Percentiles rank a stretch among this genome's conserved stretches.
Evolutionary conservation across 2,113 vertebrate genomes (phyloP).

Genomic region (Naja naja): DNA sequence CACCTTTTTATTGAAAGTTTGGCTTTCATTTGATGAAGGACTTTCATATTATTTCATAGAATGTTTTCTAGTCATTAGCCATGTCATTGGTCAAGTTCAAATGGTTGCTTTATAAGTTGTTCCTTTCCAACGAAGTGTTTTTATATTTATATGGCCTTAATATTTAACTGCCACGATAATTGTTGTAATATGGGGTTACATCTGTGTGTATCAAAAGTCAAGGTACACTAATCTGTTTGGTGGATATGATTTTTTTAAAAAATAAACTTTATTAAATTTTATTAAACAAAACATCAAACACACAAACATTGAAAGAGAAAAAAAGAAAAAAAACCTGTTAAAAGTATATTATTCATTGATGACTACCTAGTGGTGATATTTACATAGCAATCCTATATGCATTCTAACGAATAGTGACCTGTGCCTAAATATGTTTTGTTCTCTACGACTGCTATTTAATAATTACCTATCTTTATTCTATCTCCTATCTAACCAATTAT

Average conservation of each 20-base stretch:
- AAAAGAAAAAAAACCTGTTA: no score
- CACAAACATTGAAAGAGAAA: no score
- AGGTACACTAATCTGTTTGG: background rate
- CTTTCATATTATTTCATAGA: background rate
- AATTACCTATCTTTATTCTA: no score
- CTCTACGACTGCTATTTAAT: no score
- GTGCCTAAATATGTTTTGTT: no score
- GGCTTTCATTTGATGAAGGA: background rate
- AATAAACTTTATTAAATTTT: no score
- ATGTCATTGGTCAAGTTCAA: background rate
- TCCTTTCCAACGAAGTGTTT: background rate
- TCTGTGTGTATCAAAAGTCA: background rate
- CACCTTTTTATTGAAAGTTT: background rate
- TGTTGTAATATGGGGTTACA: background rate
- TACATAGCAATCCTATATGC: no score
- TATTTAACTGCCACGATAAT: background rate
- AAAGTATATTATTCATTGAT: no score
- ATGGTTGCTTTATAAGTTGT: background rate
- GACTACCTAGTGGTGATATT: no score
- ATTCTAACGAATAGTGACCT: no score
- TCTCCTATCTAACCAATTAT: no score
- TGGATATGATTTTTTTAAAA: background rate
- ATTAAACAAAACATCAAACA: no score
- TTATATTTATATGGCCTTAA: background rate
- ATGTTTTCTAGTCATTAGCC: background rate